These are phyloP conservation scores for Phenganax stokvisi DNA, from an alignment of 92 coral and sea anemone genomes.

Conservation along the genomic window DNA sequence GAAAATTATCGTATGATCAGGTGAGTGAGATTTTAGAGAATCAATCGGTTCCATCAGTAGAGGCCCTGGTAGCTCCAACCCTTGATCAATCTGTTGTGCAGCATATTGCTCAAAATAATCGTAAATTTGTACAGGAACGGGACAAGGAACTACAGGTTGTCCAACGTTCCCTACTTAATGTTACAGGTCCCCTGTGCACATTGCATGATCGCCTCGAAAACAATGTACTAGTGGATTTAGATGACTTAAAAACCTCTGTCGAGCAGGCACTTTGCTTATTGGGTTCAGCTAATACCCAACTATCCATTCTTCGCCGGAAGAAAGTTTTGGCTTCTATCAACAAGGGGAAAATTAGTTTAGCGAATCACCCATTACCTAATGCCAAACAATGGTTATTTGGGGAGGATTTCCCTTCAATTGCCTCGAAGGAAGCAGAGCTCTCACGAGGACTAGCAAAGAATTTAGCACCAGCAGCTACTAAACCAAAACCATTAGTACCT, in stretches of 20 bases:
- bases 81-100: constrained; percentile 38
- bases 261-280: constrained; percentile 45
- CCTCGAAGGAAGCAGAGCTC: constrained; percentile 49
- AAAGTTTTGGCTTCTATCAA: constrained; percentile 46
- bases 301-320: constrained; percentile 41
- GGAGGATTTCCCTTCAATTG: constrained; percentile 39
- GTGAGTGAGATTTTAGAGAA: constrained; percentile 43
- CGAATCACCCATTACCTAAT: constrained; percentile 38
- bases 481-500: constrained; percentile 10
- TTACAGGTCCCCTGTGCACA: constrained; percentile 42
- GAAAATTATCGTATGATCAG: constrained; percentile 46
- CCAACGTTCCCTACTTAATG: constrained; percentile 50
- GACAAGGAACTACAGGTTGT: constrained; percentile 43
- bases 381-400: constrained; percentile 41
- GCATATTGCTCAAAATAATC: constrained; percentile 37
- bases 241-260: neutral
- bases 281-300: constrained; percentile 40
- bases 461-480: constrained; percentile 23
- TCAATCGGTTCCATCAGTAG: constrained; percentile 42
- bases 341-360: constrained; percentile 27
- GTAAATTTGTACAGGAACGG: constrained; percentile 36
- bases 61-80: constrained; percentile 36
- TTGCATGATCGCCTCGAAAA: constrained; percentile 37
- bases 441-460: constrained; percentile 48
- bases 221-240: neutral